These are phyloP conservation scores for Drosophila ananassae DNA, from an alignment of 1,140 invertebrate genomes.

Conservation along the genomic window DNA sequence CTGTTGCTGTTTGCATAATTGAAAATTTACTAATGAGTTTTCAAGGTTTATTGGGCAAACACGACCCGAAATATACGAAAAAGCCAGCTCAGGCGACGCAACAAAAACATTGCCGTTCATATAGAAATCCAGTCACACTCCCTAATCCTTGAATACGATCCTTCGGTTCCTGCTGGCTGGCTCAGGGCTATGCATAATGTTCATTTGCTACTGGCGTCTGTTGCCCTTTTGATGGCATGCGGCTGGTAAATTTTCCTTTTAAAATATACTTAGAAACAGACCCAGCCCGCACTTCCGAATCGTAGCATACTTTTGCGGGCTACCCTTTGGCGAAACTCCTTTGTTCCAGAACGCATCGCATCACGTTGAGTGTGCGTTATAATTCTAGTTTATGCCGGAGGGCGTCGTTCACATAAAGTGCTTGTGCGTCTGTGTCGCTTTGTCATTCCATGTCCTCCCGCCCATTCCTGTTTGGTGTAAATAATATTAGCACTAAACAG, in stretches of 20 bases:
- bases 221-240: constrained; percentile 18
- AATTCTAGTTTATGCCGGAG: constrained; percentile 73
- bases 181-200: constrained; percentile 40
- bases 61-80: constrained; percentile 22
- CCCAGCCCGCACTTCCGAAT: not conserved
- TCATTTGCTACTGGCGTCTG: constrained; percentile 43
- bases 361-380: constrained; percentile 57
- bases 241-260: constrained; percentile 60
- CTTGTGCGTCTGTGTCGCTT: constrained; percentile 66
- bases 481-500: constrained; percentile 78
- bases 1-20: constrained; percentile 65
- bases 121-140: constrained; percentile 22
- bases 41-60: constrained; percentile 72
- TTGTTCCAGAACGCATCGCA: constrained; percentile 13
- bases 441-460: constrained; percentile 38
- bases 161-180: constrained; percentile 1
- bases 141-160: constrained; percentile 12
- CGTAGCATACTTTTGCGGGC: constrained; percentile 57
- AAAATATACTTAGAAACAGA: constrained; percentile 59
- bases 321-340: constrained; percentile 5
- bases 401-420: constrained; percentile 79
- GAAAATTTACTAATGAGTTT: constrained; percentile 76
- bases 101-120: constrained; percentile 23
- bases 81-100: not conserved
- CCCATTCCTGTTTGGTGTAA: constrained; percentile 48